Evolutionary conservation across 2,113 vertebrate species (phyloP).

Genomic region (Telmatochromis sp.): DNA sequence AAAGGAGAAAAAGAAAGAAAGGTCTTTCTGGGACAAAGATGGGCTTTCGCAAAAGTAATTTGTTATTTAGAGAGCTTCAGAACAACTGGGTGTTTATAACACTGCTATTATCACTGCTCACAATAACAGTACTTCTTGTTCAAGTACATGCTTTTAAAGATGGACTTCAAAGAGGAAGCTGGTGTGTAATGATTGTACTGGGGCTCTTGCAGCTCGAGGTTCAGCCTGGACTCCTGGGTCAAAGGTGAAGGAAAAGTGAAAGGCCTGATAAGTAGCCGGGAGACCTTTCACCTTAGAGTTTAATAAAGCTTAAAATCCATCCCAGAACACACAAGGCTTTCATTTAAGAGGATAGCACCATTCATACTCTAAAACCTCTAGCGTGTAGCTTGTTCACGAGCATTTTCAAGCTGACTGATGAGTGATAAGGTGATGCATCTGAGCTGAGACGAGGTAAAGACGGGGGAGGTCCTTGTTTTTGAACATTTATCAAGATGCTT

Average conservation of each 20-base stretch:
- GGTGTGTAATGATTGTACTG: background rate
- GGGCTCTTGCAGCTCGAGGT: background rate
- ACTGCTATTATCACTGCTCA: background rate
- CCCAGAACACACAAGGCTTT: background rate
- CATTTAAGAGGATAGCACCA: background rate
- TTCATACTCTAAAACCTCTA: background rate
- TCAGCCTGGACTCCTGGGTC: background rate
- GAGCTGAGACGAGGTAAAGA: background rate
- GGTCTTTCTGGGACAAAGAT: background rate
- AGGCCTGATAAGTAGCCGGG: background rate
- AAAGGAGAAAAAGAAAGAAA: background rate
- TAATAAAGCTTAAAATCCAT: background rate
- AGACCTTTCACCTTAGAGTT: background rate
- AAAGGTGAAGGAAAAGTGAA: background rate
- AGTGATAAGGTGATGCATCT: background rate
- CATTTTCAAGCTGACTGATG: background rate
- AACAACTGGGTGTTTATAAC: background rate
- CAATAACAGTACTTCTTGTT: background rate
- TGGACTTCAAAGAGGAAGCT: background rate
- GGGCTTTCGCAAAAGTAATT: background rate
- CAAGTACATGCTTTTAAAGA: background rate
- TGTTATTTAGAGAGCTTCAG: background rate
- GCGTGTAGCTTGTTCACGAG: accelerated
- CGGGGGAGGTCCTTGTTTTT: background rate
- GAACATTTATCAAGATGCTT: background rate